Evolutionary conservation across 2,797 vertebrate genomes (phyloP).

Genomic region (Atherinosoma microstoma): DNA sequence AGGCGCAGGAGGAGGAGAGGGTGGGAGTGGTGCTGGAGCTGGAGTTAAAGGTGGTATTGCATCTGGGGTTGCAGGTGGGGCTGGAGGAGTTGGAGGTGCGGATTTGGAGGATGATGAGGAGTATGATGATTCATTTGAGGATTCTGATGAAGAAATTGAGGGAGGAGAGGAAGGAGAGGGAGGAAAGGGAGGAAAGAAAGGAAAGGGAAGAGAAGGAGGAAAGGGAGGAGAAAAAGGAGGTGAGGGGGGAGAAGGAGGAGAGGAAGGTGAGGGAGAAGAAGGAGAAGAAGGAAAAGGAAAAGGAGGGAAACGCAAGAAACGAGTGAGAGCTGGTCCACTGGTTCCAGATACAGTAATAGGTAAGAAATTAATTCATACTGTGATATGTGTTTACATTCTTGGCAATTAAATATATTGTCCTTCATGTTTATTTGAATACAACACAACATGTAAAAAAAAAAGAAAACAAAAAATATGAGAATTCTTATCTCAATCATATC

Average conservation of each 20-base stretch:
- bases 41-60: not conserved
- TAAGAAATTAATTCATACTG: constrained; percentile 55
- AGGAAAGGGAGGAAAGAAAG: constrained; percentile 11
- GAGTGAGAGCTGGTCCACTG: constrained; percentile 58
- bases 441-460: not conserved
- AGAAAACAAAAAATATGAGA: not conserved
- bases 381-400: not conserved
- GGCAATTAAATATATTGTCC: not conserved
- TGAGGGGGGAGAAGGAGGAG: constrained; percentile 5
- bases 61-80: constrained; percentile 2
- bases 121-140: constrained; percentile 44
- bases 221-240: not conserved
- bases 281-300: constrained; percentile 25
- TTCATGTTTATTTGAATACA: too few relatives aligned
- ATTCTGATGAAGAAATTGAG: constrained; percentile 40
- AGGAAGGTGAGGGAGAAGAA: constrained; percentile 10
- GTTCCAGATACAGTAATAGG: constrained; percentile 73
- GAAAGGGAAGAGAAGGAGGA: not conserved
- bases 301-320: constrained; percentile 55
- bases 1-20: not conserved
- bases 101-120: constrained; percentile 30
- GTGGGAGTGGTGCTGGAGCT: not conserved
- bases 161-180: constrained; percentile 13
- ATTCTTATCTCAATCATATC: not conserved
- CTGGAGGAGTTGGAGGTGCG: not conserved